phyloP scores from a whole-genome alignment of 2,797 vertebrate genomes.

The Darevskia nairensis region DNA sequence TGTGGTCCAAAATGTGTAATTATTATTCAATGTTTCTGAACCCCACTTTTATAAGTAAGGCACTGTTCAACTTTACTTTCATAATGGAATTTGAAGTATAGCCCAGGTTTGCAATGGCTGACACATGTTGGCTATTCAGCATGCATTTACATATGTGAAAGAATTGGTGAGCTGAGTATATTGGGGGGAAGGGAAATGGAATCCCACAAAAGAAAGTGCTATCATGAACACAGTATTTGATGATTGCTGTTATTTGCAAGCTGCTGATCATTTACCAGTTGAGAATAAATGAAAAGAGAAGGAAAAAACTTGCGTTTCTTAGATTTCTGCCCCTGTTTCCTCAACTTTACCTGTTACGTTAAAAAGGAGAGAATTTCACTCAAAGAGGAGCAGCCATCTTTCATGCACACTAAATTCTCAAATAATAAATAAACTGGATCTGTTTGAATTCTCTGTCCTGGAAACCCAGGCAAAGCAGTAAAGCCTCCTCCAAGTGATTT shows the following conservation, averaged over 20 bases:
- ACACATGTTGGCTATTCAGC: background rate
- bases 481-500: background rate
- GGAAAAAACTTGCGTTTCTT: background rate
- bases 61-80: background rate
- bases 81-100: slow-evolving; percentile 12
- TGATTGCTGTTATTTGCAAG: background rate
- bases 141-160: background rate
- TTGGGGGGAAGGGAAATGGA: background rate
- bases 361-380: slow-evolving; percentile 21
- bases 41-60: background rate
- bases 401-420: slow-evolving; percentile 31
- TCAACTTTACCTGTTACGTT: background rate
- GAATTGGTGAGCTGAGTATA: background rate
- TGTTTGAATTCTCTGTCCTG: slow-evolving; percentile 30
- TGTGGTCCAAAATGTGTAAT: background rate
- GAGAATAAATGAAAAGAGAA: background rate
- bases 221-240: background rate
- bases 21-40: background rate
- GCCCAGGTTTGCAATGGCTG: background rate
- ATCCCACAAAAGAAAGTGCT: background rate
- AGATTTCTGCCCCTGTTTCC: background rate
- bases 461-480: background rate
- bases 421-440: background rate
- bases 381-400: background rate
- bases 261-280: background rate